A percentile compares a stretch with the other conserved stretches of the same genome.
Evolutionary conservation across 2,797 vertebrate species (phyloP).

Genomic region (Yasuhikotakia modesta): DNA sequence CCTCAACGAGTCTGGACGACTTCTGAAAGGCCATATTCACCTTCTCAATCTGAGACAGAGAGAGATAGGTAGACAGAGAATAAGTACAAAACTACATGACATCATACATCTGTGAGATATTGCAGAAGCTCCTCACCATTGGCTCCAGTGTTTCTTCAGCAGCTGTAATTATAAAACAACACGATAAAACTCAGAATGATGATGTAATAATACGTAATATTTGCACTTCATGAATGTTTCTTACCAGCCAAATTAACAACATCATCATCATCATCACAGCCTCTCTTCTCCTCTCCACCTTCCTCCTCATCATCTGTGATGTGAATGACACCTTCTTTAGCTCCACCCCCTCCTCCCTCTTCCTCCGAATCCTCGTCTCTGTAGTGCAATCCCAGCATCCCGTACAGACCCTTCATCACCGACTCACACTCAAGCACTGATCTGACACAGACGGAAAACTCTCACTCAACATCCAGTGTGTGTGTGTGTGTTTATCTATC

Average conservation of each 20-base stretch:
- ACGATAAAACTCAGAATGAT: background rate
- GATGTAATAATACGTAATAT: background rate
- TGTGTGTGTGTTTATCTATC: too few species aligned
- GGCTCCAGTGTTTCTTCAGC: slow-evolving; percentile 26
- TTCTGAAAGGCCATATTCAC: slow-evolving; percentile 27
- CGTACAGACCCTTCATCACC: slow-evolving; percentile 67
- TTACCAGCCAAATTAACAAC: slow-evolving; percentile 49
- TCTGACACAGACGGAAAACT: slow-evolving; percentile 51
- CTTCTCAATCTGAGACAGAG: slow-evolving; percentile 29
- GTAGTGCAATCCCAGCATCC: slow-evolving; percentile 68
- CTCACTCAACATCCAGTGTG: too few species aligned
- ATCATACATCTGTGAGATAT: background rate
- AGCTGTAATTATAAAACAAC: background rate
- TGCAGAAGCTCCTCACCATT: slow-evolving; percentile 46
- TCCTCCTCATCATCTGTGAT: slow-evolving; percentile 21
- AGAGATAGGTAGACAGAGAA: background rate
- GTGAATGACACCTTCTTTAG: background rate
- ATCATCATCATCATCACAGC: slow-evolving; percentile 24
- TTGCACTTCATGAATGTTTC: background rate
- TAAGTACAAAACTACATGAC: background rate
- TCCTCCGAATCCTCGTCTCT: slow-evolving; percentile 64
- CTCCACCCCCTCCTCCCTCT: slow-evolving; percentile 33
- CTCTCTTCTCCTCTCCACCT: background rate
- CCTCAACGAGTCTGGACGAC: slow-evolving; percentile 12
- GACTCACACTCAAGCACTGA: slow-evolving; percentile 69